Conservation (phyloP, 2,797 vertebrate genomes). For the Danio aesculapii region DNA sequence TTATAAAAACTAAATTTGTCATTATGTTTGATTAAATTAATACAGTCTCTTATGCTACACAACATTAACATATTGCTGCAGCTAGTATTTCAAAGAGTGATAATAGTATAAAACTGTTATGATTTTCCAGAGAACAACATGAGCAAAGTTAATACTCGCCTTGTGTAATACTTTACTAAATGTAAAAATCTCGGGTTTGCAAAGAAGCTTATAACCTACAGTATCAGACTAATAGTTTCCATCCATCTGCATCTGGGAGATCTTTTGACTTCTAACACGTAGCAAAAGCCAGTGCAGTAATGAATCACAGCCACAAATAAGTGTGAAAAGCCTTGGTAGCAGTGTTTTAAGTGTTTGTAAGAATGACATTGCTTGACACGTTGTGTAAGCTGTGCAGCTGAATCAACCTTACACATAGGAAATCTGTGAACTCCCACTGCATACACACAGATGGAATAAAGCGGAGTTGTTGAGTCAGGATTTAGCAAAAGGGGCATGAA, state of each 20-base stretch:
- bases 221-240: neutral
- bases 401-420: neutral
- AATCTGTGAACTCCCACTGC: neutral
- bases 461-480: slow-evolving; percentile 14
- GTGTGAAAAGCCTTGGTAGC: neutral
- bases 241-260: neutral
- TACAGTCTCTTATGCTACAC: neutral
- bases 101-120: neutral
- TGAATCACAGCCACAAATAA: neutral
- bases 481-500: neutral
- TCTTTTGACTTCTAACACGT: neutral
- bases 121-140: neutral
- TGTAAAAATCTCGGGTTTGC: neutral
- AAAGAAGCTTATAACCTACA: neutral
- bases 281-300: neutral
- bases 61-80: neutral
- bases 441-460: neutral
- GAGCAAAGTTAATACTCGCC: neutral
- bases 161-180: neutral
- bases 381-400: neutral
- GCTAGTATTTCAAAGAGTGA: neutral
- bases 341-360: neutral
- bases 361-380: neutral
- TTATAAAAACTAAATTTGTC: no score
- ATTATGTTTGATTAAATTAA: neutral